A percentile compares a stretch with the other conserved stretches of the same genome.
phyloP scores from a whole-genome alignment of 2,888 invertebrate genomes.

The Pseudococcus jackbeardsleyi region DNA sequence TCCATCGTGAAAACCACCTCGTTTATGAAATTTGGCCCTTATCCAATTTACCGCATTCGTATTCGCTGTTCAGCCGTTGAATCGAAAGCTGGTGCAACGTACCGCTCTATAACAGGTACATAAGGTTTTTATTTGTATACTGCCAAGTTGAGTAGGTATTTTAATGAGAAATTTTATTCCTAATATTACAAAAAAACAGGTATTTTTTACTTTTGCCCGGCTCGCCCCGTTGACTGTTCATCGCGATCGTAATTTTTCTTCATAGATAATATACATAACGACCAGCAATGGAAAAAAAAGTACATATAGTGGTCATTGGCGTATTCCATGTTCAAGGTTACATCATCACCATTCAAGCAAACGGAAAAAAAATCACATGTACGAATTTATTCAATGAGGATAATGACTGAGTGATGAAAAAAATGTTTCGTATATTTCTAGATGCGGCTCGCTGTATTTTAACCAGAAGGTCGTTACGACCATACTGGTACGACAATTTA shows the following conservation, averaged over 20 bases:
- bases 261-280: not conserved
- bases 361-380: not conserved
- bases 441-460: not conserved
- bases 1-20: too few species aligned
- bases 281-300: not conserved
- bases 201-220: not conserved
- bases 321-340: constrained; percentile 5
- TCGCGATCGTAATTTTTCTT: constrained; percentile 7
- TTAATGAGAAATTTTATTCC: constrained; percentile 14
- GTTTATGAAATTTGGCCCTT: not conserved
- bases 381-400: constrained; percentile 9
- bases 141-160: constrained; percentile 14
- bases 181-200: constrained; percentile 37
- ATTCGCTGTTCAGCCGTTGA: not conserved
- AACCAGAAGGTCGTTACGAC: not conserved
- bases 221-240: not conserved
- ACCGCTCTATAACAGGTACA: constrained; percentile 22
- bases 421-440: constrained; percentile 1
- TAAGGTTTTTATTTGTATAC: not conserved
- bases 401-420: not conserved
- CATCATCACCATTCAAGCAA: not conserved
- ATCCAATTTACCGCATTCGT: not conserved
- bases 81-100: constrained; percentile 25
- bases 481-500: not conserved
- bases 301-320: constrained; percentile 30